Percentiles rank a stretch among this genome's conserved stretches.
These are phyloP conservation scores for Notarius lentiginosus DNA, from an alignment of 2,113 vertebrate species.

Conservation along the genomic window DNA sequence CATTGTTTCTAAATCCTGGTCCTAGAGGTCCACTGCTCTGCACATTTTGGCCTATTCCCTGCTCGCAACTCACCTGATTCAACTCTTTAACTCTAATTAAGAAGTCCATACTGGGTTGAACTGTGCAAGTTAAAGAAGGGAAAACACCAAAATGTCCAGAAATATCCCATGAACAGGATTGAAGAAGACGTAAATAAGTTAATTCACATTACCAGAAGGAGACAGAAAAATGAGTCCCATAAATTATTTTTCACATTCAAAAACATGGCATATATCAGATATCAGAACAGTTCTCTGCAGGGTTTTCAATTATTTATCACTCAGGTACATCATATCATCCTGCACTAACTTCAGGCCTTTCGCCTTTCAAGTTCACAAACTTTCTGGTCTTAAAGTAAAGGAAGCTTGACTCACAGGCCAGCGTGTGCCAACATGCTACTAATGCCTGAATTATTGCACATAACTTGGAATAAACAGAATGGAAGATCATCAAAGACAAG, in stretches of 20 bases:
- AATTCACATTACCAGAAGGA: neutral
- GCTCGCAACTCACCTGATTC: neutral
- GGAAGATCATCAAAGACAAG: neutral
- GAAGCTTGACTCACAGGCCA: neutral
- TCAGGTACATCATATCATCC: neutral
- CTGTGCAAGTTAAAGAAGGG: neutral
- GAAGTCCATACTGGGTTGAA: neutral
- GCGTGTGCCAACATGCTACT: neutral
- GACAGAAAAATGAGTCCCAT: neutral
- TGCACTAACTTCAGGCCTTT: neutral
- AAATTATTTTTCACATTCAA: neutral
- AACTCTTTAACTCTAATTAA: neutral
- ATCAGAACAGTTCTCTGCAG: neutral
- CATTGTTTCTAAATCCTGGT: neutral
- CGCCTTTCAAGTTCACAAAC: neutral
- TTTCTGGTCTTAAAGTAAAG: neutral
- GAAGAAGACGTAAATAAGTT: neutral
- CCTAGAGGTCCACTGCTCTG: neutral
- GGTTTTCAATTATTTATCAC: neutral
- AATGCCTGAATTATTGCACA: neutral
- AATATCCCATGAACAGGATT: neutral
- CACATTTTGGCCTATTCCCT: neutral
- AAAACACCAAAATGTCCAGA: neutral
- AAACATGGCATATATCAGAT: slow-evolving; percentile 3
- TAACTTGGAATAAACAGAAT: neutral